Evolutionary conservation across 1,140 invertebrate genomes (phyloP).

Genomic region (Uloborus diversus): DNA sequence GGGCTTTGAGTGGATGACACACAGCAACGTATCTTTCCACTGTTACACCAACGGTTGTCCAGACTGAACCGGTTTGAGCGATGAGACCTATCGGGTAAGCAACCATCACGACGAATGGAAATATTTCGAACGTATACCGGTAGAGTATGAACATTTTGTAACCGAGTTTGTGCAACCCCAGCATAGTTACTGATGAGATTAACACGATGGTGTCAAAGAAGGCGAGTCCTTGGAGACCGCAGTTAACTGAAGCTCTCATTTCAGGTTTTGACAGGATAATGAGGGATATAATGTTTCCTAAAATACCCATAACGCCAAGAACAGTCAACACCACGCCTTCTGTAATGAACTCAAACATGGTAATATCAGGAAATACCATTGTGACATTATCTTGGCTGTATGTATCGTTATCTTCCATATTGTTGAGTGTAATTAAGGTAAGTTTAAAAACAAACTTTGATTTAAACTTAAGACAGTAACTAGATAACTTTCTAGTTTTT

Average conservation of each 20-base stretch:
- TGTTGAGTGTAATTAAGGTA: too few relatives aligned
- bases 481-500: background rate
- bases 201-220: conserved; percentile 50
- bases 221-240: conserved; percentile 48
- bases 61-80: conserved; percentile 90
- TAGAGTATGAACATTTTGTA: conserved; percentile 23
- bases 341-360: conserved; percentile 36
- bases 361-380: conserved; percentile 23
- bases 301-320: conserved; percentile 23
- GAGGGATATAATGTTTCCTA: conserved; percentile 43
- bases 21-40: conserved; percentile 96
- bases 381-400: conserved; percentile 23
- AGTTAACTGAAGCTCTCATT: conserved; percentile 47
- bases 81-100: conserved; percentile 88
- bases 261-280: conserved; percentile 43
- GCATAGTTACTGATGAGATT: conserved; percentile 30
- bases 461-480: too few relatives aligned
- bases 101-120: conserved; percentile 73
- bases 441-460: too few relatives aligned
- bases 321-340: conserved; percentile 25
- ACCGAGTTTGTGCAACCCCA: conserved; percentile 41
- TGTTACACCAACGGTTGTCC: conserved; percentile 93
- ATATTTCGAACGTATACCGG: conserved; percentile 30
- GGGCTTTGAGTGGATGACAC: conserved; percentile 88
- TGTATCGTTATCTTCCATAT: conserved; percentile 26